Percentiles rank a stretch among this genome's conserved stretches.
phyloP scores from a whole-genome alignment of 2,113 vertebrate genomes.

The Monopterus albus region DNA sequence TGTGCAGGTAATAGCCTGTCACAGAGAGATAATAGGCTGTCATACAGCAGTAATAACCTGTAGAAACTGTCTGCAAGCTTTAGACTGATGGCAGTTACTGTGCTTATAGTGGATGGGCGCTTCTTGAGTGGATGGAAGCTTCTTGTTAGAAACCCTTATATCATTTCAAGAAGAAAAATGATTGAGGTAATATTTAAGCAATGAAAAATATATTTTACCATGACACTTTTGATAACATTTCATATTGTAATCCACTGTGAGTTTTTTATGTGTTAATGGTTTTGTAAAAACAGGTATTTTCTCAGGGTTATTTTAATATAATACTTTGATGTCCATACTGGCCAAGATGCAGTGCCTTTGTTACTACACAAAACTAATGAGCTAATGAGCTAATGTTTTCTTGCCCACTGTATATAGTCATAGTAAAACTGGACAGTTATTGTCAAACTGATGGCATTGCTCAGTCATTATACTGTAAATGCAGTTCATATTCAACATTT shows the following conservation, averaged over 20 bases:
- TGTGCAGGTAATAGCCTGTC: constrained; percentile 77
- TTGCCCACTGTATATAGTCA: background rate
- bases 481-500: background rate
- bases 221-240: constrained; percentile 18
- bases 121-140: too few relatives aligned
- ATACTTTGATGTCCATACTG: background rate
- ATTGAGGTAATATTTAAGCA: constrained; percentile 12
- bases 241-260: background rate
- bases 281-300: background rate
- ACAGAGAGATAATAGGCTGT: constrained; percentile 73
- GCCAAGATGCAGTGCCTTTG: background rate
- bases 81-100: constrained; percentile 51
- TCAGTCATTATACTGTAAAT: background rate
- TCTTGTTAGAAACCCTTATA: constrained; percentile 28
- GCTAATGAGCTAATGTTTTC: too few relatives aligned
- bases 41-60: constrained; percentile 71
- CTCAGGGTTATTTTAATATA: background rate
- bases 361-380: too few relatives aligned
- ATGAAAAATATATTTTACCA: constrained; percentile 18
- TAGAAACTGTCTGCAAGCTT: constrained; percentile 46
- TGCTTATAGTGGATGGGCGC: constrained; percentile 40
- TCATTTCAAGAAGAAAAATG: constrained; percentile 33
- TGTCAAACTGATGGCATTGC: background rate
- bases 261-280: background rate
- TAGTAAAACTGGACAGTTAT: background rate